A percentile compares a stretch with the other conserved stretches of the same genome.
phyloP scores from a whole-genome alignment of 1,140 invertebrate genomes.

The Sarcophaga bullata region DNA sequence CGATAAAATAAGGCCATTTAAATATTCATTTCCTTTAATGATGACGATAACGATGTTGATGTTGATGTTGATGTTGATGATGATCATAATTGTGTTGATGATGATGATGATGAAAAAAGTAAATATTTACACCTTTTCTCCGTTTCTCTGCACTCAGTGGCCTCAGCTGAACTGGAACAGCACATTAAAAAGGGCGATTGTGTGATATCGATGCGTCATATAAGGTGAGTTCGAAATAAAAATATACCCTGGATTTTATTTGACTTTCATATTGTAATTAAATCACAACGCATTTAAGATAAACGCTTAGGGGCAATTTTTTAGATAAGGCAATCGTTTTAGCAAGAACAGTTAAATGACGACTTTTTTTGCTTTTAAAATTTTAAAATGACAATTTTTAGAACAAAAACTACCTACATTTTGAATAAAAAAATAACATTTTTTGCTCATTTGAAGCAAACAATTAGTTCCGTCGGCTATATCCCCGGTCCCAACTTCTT shows the following conservation, averaged over 20 bases:
- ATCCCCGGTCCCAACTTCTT: too few species aligned
- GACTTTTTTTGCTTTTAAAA: not conserved
- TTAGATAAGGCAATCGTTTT: not conserved
- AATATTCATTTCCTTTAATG: slow-evolving; percentile 37
- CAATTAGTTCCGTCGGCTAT: too few species aligned
- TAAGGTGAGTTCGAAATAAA: slow-evolving; percentile 61
- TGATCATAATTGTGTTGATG: not conserved
- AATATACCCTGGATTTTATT: too few species aligned
- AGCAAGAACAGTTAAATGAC: not conserved
- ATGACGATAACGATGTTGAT: not conserved
- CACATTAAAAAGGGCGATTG: slow-evolving; percentile 70
- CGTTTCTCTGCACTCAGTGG: slow-evolving; percentile 65
- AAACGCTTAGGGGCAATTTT: too few species aligned
- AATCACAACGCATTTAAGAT: too few species aligned
- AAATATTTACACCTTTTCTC: slow-evolving; percentile 23
- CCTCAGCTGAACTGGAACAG: slow-evolving; percentile 70
- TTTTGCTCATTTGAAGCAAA: too few species aligned
- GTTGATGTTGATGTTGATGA: not conserved
- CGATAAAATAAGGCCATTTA: slow-evolving; percentile 31
- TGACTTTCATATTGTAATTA: too few species aligned
- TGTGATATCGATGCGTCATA: slow-evolving; percentile 72
- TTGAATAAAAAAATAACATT: too few species aligned
- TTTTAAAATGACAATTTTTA: too few species aligned
- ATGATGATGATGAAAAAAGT: not conserved
- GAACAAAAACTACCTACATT: too few species aligned